Conservation (phyloP, 2,113 vertebrate genomes). For the Anarhynchus alexandrinus region DNA sequence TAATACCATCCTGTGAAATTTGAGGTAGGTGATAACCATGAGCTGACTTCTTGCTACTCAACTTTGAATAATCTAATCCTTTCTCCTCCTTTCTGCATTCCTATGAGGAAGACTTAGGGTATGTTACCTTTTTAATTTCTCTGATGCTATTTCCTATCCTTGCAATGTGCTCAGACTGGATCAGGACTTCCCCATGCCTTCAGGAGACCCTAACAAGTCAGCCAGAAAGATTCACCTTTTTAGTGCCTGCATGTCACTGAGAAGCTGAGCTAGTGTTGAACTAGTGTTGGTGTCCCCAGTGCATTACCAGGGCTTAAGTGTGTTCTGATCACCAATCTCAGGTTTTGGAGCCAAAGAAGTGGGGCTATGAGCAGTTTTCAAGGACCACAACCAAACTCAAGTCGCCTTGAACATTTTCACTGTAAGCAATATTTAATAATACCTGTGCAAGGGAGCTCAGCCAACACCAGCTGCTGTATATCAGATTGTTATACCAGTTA, state of each 20-base stretch:
- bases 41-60: background rate
- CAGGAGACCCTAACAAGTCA: background rate
- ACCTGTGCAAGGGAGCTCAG: background rate
- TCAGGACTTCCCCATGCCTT: background rate
- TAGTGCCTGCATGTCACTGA: background rate
- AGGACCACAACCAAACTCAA: background rate
- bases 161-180: background rate
- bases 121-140: background rate
- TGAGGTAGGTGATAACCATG: background rate
- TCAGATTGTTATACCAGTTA: background rate
- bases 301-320: background rate
- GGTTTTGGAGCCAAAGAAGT: background rate
- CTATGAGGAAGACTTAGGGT: background rate
- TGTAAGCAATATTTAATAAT: background rate
- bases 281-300: background rate
- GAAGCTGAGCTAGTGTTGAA: background rate
- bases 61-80: background rate
- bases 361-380: background rate
- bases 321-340: background rate
- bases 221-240: background rate
- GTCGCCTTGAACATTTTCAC: background rate
- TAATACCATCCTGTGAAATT: background rate
- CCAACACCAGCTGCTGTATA: background rate
- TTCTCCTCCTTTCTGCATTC: background rate
- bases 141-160: background rate